Base-by-base conservation (phyloP, 2,113 vertebrate genomes). In the Stegastes partitus region DNA sequence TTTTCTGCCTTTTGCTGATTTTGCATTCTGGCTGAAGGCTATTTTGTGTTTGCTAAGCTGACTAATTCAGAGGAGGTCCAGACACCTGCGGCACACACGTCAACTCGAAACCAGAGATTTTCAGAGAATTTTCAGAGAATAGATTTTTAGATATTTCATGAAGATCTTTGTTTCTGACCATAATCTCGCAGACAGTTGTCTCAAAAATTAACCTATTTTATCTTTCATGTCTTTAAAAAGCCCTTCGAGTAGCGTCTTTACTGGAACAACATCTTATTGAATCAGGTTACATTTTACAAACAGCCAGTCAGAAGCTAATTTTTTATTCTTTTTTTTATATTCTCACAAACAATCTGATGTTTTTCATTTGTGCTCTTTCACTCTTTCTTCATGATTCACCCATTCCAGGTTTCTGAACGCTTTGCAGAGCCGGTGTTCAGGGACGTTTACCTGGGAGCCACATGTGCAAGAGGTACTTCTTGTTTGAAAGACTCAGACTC, bases 1-100 rank as follows among this genome's bases (percentile, higher is more conserved):
- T 76, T 68, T 57, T 70, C 39, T 57, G 31, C 22, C 53, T 47
- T 67, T 73, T 45, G 19, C 71, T 74, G 59, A 64, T 54, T 31
- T 45, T 45, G 47, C 58, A 54, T 53, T 42, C 57, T 25, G 14
- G 56, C 42, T 39, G 21, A 39, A 34, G 18, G 31, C 0, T 47
- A 37, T 70, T 78, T 39, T 70, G 21, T 34, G 1, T 44, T 54
- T 45, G n/a, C 28, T 49, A 3, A 21, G 37, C 37, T 2, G 49
- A 42, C 10, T 55, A 68, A 69, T 68, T 68, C 54, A 59, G 49
- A 34, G 37, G 2, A 37, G 5, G 8, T 77, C 23, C 39, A 25
- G 8, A 47, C 1, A 59, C 26, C 59, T 50, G 21, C 11, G 3
- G 14, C 21, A 45, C 18, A 53, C 4, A 18, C 28, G 12, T 42